Conservation (phyloP, 2,113 vertebrate genomes). For the Spea multiplicata region DNA sequence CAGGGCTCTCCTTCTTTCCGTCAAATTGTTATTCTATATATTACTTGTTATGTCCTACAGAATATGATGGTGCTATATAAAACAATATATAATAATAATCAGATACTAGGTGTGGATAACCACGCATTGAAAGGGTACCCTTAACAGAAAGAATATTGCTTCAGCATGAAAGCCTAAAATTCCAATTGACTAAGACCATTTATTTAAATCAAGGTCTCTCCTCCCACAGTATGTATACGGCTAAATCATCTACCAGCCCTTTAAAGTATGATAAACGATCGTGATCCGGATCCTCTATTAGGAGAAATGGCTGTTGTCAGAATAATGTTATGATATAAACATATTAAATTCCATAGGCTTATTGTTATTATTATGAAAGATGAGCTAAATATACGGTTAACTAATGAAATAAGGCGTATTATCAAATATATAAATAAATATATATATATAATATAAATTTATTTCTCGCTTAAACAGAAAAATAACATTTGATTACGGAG, state of each 20-base stretch:
- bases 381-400: not conserved
- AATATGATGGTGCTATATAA: too few species aligned
- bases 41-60: too few species aligned
- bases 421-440: too few species aligned
- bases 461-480: too few species aligned
- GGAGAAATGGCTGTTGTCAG: not conserved
- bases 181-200: not conserved
- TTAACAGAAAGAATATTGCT: too few species aligned
- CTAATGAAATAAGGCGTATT: not conserved
- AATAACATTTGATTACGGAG: too few species aligned
- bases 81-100: too few species aligned
- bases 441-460: too few species aligned
- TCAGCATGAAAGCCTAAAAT: not conserved
- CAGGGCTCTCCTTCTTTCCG: too few species aligned
- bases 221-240: not conserved
- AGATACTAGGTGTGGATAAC: too few species aligned
- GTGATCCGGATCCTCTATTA: not conserved
- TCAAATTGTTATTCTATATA: too few species aligned
- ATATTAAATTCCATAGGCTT: not conserved
- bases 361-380: not conserved
- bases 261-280: not conserved
- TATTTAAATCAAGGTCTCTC: not conserved
- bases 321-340: not conserved
- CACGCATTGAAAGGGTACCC: too few species aligned
- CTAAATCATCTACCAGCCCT: not conserved